A percentile compares a stretch with the other conserved stretches of the same genome.
phyloP scores from a whole-genome alignment of 2,797 vertebrate genomes.

The Platyrinchus mystaceus region DNA sequence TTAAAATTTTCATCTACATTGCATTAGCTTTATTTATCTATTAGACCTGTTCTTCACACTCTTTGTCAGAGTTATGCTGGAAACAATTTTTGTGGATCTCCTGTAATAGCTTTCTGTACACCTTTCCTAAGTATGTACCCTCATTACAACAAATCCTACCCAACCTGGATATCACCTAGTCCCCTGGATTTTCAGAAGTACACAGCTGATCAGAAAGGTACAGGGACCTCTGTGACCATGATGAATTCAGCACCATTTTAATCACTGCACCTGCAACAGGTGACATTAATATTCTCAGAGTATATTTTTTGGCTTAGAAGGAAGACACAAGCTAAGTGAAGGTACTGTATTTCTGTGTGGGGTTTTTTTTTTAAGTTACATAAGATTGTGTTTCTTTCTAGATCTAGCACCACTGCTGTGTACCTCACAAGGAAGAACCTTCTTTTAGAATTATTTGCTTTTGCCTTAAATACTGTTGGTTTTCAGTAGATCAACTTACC shows the following conservation, averaged over 20 bases:
- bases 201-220: neutral
- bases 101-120: neutral
- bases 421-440: neutral
- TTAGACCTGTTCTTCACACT: neutral
- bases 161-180: neutral
- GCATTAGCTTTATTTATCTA: neutral
- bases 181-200: neutral
- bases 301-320: neutral
- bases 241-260: neutral
- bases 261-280: neutral
- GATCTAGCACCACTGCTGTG: neutral
- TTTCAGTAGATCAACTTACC: neutral
- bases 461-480: neutral
- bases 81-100: neutral
- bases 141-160: neutral
- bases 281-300: neutral
- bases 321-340: neutral
- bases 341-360: neutral
- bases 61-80: neutral
- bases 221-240: neutral
- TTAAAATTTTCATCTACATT: constrained; percentile 21
- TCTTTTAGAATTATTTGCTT: neutral
- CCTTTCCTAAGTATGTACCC: neutral
- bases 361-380: neutral
- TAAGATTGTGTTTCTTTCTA: neutral